Evolutionary conservation across 2,113 vertebrate species (phyloP).

Genomic region (Tragulus kanchil): DNA sequence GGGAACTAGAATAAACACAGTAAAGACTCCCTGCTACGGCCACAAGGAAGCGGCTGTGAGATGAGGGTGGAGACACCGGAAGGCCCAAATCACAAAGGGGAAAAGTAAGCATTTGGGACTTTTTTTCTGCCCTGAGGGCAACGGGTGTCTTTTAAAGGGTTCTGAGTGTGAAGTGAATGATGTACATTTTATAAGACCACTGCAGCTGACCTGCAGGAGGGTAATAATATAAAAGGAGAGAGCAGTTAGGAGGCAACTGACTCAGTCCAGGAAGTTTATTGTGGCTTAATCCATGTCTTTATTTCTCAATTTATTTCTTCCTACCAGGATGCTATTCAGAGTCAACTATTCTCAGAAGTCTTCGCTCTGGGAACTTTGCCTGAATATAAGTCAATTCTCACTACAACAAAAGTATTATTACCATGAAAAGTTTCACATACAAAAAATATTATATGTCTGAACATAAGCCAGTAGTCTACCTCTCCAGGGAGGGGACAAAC

Average conservation of each 20-base stretch:
- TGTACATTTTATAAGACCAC: neutral
- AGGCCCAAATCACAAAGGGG: neutral
- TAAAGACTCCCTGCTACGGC: neutral
- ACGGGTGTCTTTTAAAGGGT: neutral
- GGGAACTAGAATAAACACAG: neutral
- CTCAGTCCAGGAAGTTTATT: neutral
- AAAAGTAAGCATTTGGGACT: neutral
- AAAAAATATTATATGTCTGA: neutral
- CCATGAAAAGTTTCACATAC: neutral
- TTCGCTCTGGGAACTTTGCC: neutral
- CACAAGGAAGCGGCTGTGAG: neutral
- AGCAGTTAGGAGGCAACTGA: neutral
- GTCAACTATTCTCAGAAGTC: neutral
- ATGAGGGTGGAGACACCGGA: neutral
- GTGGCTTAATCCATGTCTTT: neutral
- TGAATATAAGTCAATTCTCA: constrained; percentile 44
- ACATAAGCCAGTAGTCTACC: neutral
- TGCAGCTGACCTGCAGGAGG: neutral
- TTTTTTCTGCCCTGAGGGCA: neutral
- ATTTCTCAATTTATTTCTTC: neutral
- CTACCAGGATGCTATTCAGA: neutral
- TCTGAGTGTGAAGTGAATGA: neutral
- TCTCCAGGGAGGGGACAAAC: neutral
- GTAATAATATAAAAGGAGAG: neutral
- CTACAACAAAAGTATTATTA: constrained; percentile 30